These are phyloP conservation scores for Myotis vivesi DNA, from an alignment of 2,797 vertebrate genomes.

Conservation along the genomic window DNA sequence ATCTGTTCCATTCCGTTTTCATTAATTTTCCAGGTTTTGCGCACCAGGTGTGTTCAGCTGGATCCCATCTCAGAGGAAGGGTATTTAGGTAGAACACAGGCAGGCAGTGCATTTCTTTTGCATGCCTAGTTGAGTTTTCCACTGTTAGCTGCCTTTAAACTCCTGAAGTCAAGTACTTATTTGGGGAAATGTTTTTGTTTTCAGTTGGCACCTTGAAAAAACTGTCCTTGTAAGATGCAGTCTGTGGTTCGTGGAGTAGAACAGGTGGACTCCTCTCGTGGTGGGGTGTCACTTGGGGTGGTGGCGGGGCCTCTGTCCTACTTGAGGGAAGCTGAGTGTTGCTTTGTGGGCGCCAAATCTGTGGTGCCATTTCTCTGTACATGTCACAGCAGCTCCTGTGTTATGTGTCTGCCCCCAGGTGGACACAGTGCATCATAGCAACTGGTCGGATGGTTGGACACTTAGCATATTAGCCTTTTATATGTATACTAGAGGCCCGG, in stretches of 20 bases:
- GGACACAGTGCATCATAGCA: rapidly evolving
- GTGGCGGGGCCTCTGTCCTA: too few relatives aligned
- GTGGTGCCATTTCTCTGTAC: too few relatives aligned
- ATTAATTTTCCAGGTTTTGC: not conserved
- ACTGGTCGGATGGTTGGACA: too few relatives aligned
- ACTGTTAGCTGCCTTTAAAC: not conserved
- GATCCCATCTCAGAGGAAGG: not conserved
- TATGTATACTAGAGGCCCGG: too few relatives aligned
- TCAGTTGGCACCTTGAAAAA: not conserved
- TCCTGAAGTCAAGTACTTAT: not conserved
- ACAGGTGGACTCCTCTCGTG: not conserved
- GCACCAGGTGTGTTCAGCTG: not conserved
- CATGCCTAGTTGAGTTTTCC: not conserved
- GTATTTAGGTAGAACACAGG: not conserved
- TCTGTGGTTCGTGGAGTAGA: rapidly evolving
- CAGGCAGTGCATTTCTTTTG: not conserved
- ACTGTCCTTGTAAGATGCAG: not conserved
- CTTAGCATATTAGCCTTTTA: too few relatives aligned
- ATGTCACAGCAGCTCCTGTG: too few relatives aligned
- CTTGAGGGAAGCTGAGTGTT: too few relatives aligned
- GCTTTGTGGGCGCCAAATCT: too few relatives aligned
- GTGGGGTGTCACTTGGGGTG: not conserved
- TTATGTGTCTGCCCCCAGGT: too few relatives aligned
- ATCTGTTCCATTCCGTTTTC: not conserved
- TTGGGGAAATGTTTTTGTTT: not conserved